Evolutionary conservation across 1,140 invertebrate genomes (phyloP).

Genomic region (Drosophila repleta): DNA sequence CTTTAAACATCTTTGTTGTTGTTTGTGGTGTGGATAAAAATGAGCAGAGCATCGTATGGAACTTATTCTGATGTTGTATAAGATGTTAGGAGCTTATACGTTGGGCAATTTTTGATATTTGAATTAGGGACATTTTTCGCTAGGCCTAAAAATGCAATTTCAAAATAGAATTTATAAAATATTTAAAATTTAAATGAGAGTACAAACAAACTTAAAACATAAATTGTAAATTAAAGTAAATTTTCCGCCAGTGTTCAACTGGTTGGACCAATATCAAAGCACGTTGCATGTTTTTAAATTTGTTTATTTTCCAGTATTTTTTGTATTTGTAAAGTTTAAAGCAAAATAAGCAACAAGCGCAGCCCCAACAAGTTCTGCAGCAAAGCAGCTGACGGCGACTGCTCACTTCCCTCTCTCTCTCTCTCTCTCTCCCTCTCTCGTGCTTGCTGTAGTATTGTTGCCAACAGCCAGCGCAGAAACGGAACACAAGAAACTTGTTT

Average conservation of each 20-base stretch:
- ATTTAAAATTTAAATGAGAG: too few relatives aligned
- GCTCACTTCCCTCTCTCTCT: constrained; percentile 30
- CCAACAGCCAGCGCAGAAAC: constrained; percentile 23
- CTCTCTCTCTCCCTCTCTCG: constrained; percentile 30
- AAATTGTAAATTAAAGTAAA: constrained; percentile 11
- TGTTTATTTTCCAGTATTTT: constrained; percentile 11
- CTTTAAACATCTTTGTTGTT: constrained; percentile 42
- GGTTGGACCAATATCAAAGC: constrained; percentile 63
- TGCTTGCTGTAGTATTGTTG: constrained; percentile 20
- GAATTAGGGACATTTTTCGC: constrained; percentile 1
- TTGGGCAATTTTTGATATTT: constrained; percentile 16
- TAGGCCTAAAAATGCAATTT: too few relatives aligned
- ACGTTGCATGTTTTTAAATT: constrained; percentile 13
- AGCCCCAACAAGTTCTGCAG: constrained; percentile 62
- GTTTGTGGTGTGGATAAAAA: constrained; percentile 64
- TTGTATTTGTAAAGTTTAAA: constrained; percentile 57
- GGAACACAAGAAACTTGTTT: constrained; percentile 76
- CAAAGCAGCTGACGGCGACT: constrained; percentile 64
- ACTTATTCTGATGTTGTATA: constrained; percentile 36
- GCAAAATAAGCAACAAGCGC: constrained; percentile 68
- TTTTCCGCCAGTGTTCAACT: constrained; percentile 17
- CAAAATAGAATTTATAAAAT: too few relatives aligned
- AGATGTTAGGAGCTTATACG: constrained; percentile 9
- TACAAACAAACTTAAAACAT: constrained; percentile 13
- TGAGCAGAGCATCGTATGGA: constrained; percentile 39